A percentile compares a stretch with the other conserved stretches of the same genome.
Conservation (phyloP, 2,888 invertebrate genomes). For the Folsomia candida region DNA sequence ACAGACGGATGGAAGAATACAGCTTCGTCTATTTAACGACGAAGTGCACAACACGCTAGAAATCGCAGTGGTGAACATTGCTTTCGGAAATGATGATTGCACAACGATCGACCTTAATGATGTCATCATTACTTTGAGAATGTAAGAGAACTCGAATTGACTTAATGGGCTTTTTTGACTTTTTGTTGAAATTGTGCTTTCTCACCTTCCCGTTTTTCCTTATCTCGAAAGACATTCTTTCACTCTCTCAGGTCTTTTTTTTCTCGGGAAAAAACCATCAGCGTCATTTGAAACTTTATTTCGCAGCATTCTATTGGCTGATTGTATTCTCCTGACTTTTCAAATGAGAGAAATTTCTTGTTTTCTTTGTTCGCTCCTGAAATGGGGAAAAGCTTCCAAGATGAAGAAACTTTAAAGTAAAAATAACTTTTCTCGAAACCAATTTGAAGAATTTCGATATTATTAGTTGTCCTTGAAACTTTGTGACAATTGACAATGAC, state of each 20-base stretch:
- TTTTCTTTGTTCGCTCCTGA: neutral
- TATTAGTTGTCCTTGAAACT: too few relatives aligned
- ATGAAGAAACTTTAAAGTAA: too few relatives aligned
- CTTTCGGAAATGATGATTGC: constrained; percentile 50
- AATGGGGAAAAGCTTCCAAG: neutral
- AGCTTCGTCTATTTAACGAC: constrained; percentile 49
- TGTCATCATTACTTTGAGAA: constrained; percentile 49
- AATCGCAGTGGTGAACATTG: constrained; percentile 50
- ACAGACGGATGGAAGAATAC: constrained; percentile 49
- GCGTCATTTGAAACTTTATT: constrained; percentile 1
- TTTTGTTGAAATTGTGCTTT: constrained; percentile 13
- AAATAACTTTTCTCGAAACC: too few relatives aligned
- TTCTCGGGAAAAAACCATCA: neutral
- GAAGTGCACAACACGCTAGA: constrained; percentile 51
- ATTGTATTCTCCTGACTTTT: neutral
- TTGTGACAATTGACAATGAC: too few relatives aligned
- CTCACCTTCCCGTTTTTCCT: neutral
- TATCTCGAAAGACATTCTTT: neutral
- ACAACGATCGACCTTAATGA: constrained; percentile 50
- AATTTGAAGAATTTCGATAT: too few relatives aligned
- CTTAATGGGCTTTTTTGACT: constrained; percentile 13
- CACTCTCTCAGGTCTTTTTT: neutral
- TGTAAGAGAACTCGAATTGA: constrained; percentile 37
- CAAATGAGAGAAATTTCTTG: neutral
- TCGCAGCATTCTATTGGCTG: neutral